Conservation (phyloP, 2,113 vertebrate species). For the Eptesicus fuscus region DNA sequence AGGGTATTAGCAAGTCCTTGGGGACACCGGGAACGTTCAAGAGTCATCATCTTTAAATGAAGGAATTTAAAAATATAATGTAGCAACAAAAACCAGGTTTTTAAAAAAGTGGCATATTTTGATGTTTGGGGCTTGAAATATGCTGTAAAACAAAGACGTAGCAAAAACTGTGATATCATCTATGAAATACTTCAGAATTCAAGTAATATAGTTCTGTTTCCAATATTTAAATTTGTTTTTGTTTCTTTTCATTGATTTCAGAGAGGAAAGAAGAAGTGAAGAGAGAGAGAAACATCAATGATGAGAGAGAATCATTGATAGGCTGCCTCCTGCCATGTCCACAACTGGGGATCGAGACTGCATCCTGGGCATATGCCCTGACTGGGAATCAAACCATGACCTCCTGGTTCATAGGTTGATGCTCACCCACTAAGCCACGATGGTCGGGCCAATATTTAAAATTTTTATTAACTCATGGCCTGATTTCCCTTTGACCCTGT, state of each 20-base stretch:
- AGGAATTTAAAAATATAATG: neutral
- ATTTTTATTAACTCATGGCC: neutral
- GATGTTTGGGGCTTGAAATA: neutral
- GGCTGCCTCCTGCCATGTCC: no score
- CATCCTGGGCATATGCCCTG: no score
- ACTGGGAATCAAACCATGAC: no score
- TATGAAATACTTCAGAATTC: neutral
- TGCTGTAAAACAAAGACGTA: slow-evolving; percentile 17
- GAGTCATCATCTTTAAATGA: neutral
- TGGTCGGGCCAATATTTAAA: no score
- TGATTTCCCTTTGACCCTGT: slow-evolving; percentile 3
- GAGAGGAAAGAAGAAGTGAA: no score
- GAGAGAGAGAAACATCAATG: no score
- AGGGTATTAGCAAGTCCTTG: neutral
- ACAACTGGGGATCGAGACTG: no score
- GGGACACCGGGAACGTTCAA: neutral
- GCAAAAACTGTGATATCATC: neutral
- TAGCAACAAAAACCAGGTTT: neutral
- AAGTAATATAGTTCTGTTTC: neutral
- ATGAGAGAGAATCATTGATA: no score
- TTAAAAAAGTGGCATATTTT: neutral
- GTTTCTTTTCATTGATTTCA: no score
- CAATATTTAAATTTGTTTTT: neutral
- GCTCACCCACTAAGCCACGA: no score
- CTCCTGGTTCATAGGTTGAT: no score